These are phyloP conservation scores for Eristalis tenax DNA, from an alignment of 2,888 invertebrate species.

Conservation along the genomic window DNA sequence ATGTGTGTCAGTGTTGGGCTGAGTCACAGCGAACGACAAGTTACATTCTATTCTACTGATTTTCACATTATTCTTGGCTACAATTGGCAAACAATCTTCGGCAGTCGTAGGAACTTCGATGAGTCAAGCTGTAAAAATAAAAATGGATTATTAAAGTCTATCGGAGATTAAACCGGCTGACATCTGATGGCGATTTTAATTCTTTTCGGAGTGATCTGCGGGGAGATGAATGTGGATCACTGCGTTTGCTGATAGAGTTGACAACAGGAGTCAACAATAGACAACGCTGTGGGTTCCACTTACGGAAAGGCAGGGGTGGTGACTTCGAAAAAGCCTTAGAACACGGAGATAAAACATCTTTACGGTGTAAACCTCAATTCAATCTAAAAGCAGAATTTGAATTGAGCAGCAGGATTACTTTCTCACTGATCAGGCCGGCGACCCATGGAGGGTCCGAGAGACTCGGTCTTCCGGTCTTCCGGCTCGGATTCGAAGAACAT, in stretches of 20 bases:
- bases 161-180: not conserved
- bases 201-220: not conserved
- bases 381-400: too few relatives aligned
- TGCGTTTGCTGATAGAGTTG: too few relatives aligned
- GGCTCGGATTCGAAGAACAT: too few relatives aligned
- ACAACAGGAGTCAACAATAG: too few relatives aligned
- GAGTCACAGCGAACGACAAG: not conserved
- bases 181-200: not conserved
- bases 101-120: not conserved
- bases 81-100: not conserved
- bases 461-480: too few relatives aligned
- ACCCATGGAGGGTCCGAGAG: too few relatives aligned
- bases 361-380: too few relatives aligned
- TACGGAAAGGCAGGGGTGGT: not conserved
- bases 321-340: not conserved
- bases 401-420: too few relatives aligned
- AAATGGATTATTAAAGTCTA: not conserved
- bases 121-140: not conserved
- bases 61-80: not conserved
- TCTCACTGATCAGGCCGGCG: too few relatives aligned
- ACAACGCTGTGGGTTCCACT: too few relatives aligned
- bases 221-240: too few relatives aligned
- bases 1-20: not conserved
- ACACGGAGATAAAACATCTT: too few relatives aligned
- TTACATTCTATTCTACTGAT: not conserved